Evolutionary conservation across 2,888 invertebrate species (phyloP).

Genomic region (Drosophila mayaguana): DNA sequence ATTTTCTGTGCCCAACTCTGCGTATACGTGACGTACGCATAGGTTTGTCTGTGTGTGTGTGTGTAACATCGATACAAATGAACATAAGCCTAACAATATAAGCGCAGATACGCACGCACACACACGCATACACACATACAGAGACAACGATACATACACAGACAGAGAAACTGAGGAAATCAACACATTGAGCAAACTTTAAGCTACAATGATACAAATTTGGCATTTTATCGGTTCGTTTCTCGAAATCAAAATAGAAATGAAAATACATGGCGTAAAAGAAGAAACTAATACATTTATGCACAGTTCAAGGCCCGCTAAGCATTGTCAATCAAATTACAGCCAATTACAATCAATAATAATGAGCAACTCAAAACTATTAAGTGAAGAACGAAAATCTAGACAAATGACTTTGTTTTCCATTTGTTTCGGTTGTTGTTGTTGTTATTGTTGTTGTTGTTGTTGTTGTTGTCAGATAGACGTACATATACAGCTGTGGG

Average conservation of each 20-base stretch:
- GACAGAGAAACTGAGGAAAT: background rate
- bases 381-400: conserved; percentile 27
- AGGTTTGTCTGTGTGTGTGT: background rate
- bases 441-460: background rate
- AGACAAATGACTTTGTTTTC: conserved; percentile 29
- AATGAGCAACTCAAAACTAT: conserved; percentile 28
- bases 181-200: conserved; percentile 20
- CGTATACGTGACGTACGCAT: conserved; percentile 31
- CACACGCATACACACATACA: conserved; percentile 17
- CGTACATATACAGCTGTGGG: conserved; percentile 3
- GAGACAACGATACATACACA: conserved; percentile 10
- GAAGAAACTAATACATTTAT: conserved; percentile 20
- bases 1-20: conserved; percentile 14
- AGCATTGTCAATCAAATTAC: conserved; percentile 34
- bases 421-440: conserved; percentile 8
- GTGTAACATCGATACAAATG: background rate
- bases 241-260: background rate
- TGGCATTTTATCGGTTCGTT: background rate
- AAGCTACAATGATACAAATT: conserved; percentile 41
- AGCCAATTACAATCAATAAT: conserved; percentile 45
- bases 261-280: background rate
- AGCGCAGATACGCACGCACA: conserved; percentile 15
- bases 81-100: conserved; percentile 3
- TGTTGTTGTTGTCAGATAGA: background rate
- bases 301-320: conserved; percentile 13